Evolutionary conservation across 2,113 vertebrate species (phyloP).

Genomic region (Ceyx cyanopectus): DNA sequence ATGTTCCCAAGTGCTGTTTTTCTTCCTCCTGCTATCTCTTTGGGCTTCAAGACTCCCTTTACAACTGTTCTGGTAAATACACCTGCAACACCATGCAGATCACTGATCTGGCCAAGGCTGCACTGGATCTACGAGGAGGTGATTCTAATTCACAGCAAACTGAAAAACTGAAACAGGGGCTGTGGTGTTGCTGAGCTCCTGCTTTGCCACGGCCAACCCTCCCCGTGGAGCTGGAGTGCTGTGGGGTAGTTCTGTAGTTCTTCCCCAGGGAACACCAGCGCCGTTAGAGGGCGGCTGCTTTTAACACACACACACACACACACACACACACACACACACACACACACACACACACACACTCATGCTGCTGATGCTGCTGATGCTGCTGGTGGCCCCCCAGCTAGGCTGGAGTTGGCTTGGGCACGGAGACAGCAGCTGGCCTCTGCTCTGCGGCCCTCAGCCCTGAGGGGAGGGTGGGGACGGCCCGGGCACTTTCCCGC

Average conservation of each 20-base stretch:
- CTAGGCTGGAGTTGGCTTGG: too few species aligned
- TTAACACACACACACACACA: too few species aligned
- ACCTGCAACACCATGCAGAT: neutral
- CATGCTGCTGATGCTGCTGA: neutral
- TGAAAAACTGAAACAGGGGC: neutral
- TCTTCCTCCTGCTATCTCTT: neutral
- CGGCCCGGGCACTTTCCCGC: accelerated
- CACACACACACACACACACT: too few species aligned
- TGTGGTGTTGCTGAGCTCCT: neutral
- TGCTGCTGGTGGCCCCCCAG: neutral
- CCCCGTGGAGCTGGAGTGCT: neutral
- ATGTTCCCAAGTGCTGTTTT: neutral
- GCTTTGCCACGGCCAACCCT: too few species aligned
- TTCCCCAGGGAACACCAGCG: accelerated
- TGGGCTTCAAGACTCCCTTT: neutral
- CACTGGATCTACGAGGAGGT: accelerated
- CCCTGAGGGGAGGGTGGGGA: neutral
- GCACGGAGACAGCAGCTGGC: too few species aligned
- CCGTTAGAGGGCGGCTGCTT: neutral
- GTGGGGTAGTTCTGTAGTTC: neutral
- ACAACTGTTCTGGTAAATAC: neutral
- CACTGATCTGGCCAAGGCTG: neutral
- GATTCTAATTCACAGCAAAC: neutral
- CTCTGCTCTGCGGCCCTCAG: neutral
- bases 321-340: too few species aligned